Conservation (phyloP, 2,113 vertebrate genomes). For the Scolopax mira region DNA sequence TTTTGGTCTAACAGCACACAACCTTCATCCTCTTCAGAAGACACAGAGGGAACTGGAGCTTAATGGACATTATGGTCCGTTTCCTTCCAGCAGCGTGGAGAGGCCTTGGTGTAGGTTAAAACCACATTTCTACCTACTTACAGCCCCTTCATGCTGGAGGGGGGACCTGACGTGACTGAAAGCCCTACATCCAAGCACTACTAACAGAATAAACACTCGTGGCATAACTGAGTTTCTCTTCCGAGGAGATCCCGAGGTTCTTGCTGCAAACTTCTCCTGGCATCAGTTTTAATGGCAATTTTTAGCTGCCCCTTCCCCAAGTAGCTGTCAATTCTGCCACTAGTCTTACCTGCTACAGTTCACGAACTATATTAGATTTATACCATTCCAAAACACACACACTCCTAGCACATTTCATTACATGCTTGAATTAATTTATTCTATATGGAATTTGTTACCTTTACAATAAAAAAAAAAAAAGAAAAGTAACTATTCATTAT, state of each 20-base stretch:
- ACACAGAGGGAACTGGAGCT: not conserved
- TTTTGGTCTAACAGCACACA: not conserved
- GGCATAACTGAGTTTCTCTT: not conserved
- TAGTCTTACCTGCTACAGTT: conserved; percentile 42
- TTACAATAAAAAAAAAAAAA: conserved; percentile 65
- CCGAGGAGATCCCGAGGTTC: not conserved
- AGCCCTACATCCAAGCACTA: not conserved
- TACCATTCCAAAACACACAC: conserved; percentile 46
- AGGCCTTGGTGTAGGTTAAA: not conserved
- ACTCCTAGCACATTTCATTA: conserved; percentile 72
- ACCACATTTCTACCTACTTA: not conserved
- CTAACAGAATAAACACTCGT: not conserved
- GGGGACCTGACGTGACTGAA: not conserved
- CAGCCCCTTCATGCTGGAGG: not conserved
- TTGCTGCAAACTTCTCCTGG: not conserved
- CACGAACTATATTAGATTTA: conserved; percentile 52
- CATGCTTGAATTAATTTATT: conserved; percentile 81
- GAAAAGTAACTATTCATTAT: conserved; percentile 77
- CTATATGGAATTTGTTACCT: conserved; percentile 80
- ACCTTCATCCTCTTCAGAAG: not conserved
- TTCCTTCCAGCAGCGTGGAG: not conserved
- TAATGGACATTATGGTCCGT: not conserved
- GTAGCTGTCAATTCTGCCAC: conserved; percentile 33
- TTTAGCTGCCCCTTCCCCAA: conserved; percentile 7
- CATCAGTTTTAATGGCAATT: not conserved